Conservation (phyloP, 2,888 invertebrate species). For the Eutolmus rufibarbis region DNA sequence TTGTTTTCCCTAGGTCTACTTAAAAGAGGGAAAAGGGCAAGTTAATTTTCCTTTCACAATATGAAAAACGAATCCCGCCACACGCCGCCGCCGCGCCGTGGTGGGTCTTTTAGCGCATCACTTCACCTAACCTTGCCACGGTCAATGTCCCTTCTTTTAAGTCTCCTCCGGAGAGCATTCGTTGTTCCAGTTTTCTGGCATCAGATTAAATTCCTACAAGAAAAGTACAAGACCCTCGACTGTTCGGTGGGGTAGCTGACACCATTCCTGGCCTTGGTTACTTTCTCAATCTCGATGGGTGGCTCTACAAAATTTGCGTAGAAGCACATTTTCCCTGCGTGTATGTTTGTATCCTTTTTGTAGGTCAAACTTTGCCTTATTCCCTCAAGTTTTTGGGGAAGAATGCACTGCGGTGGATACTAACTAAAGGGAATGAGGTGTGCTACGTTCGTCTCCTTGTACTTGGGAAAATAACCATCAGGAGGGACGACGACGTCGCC, state of each 20-base stretch:
- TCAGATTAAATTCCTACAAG: background rate
- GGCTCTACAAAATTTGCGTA: background rate
- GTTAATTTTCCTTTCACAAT: background rate
- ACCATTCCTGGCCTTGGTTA: background rate
- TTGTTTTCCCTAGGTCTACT: background rate
- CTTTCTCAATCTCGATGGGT: background rate
- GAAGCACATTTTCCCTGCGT: background rate
- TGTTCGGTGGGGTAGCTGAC: background rate
- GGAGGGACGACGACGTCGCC: background rate
- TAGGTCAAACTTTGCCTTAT: constrained; percentile 26
- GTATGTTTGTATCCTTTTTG: constrained; percentile 4
- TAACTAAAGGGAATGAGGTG: background rate
- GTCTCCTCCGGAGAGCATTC: background rate
- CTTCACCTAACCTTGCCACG: background rate
- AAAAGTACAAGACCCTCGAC: background rate
- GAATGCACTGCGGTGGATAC: background rate
- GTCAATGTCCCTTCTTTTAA: background rate
- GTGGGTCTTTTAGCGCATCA: background rate
- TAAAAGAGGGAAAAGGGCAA: background rate
- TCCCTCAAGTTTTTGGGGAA: background rate
- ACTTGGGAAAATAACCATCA: background rate
- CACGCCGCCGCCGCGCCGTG: background rate
- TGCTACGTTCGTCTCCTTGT: background rate
- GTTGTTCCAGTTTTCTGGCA: background rate
- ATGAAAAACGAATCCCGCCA: background rate